A percentile compares a stretch with the other conserved stretches of the same genome.
These are phyloP conservation scores for Clytia hemisphaerica DNA, from an alignment of 30 jellyfish, hydroid and myxozoan species.

Conservation along the genomic window DNA sequence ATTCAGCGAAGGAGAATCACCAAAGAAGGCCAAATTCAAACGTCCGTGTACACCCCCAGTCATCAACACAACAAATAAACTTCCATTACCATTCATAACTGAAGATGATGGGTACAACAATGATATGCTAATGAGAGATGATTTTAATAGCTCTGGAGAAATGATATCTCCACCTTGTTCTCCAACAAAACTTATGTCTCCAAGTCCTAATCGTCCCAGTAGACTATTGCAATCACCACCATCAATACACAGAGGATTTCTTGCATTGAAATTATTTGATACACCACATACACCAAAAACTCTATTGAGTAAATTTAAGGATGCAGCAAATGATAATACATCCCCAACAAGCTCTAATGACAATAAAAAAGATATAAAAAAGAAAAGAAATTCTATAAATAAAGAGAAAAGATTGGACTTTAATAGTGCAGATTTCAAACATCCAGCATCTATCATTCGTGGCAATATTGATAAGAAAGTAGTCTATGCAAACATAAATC, in stretches of 20 bases:
- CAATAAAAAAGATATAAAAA: conserved; percentile 33
- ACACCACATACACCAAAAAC: conserved; percentile 94
- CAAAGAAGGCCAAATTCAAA: not conserved
- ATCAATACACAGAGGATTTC: conserved; percentile 67
- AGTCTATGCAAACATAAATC: conserved; percentile 82
- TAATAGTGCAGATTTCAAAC: conserved; percentile 33
- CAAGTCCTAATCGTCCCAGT: conserved; percentile 22
- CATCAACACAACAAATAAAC: not conserved
- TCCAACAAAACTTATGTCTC: conserved; percentile 21
- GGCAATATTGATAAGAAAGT: conserved; percentile 35
- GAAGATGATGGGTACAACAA: conserved; percentile 25
- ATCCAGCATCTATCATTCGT: conserved; percentile 59
- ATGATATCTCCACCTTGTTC: conserved; percentile 63
- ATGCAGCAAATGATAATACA: conserved; percentile 17
- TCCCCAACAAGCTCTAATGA: conserved; percentile 22
- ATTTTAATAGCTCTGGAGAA: conserved; percentile 33
- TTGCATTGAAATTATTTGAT: conserved; percentile 64
- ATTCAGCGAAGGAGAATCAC: conserved; percentile 8
- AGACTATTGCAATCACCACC: conserved; percentile 63
- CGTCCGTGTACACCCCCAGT: conserved; percentile 11
- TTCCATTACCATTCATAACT: conserved; percentile 16
- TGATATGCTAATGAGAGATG: conserved; percentile 54
- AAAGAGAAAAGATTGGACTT: conserved; percentile 34
- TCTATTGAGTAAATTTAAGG: conserved; percentile 51
- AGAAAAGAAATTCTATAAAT: conserved; percentile 29